Percentiles rank a stretch among this genome's conserved stretches.
Evolutionary conservation across 2,888 invertebrate genomes (phyloP).

Genomic region (Balanococcus diminutus): DNA sequence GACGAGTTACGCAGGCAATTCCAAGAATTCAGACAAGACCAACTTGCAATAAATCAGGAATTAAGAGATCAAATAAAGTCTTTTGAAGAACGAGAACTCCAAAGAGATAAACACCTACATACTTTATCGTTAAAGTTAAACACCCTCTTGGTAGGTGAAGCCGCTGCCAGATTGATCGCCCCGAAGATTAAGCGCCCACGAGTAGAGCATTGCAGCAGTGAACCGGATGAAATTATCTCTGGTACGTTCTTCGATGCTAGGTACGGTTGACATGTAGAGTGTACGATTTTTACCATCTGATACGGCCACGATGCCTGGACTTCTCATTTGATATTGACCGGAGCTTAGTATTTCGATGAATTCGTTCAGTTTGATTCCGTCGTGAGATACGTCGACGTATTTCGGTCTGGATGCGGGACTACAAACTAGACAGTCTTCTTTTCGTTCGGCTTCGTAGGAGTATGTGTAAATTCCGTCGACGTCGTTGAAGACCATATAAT

Average conservation of each 20-base stretch:
- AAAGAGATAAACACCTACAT: too few relatives aligned
- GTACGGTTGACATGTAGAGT: constrained; percentile 89
- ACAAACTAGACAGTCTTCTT: constrained; percentile 86
- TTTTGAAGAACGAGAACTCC: too few relatives aligned
- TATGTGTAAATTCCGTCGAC: constrained; percentile 95
- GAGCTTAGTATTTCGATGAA: constrained; percentile 80
- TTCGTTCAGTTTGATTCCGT: constrained; percentile 76
- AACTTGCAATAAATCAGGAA: too few relatives aligned
- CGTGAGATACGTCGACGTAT: constrained; percentile 69
- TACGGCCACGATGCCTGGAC: constrained; percentile 82
- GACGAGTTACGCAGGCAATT: too few relatives aligned
- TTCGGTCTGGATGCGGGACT: constrained; percentile 69
- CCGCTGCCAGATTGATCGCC: too few relatives aligned
- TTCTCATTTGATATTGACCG: constrained; percentile 85
- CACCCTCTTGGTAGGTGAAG: too few relatives aligned
- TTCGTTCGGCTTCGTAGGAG: constrained; percentile 90
- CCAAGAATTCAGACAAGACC: too few relatives aligned
- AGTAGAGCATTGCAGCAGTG: too few relatives aligned
- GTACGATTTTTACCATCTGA: constrained; percentile 87
- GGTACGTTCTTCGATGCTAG: constrained; percentile 89
- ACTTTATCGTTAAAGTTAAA: too few relatives aligned
- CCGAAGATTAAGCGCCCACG: too few relatives aligned
- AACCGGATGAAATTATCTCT: constrained; percentile 88
- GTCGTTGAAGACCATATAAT: constrained; percentile 97
- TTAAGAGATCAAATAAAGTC: too few relatives aligned